These are phyloP conservation scores for Oegoconia quadripuncta DNA, from an alignment of 2,888 invertebrate genomes.

Conservation along the genomic window DNA sequence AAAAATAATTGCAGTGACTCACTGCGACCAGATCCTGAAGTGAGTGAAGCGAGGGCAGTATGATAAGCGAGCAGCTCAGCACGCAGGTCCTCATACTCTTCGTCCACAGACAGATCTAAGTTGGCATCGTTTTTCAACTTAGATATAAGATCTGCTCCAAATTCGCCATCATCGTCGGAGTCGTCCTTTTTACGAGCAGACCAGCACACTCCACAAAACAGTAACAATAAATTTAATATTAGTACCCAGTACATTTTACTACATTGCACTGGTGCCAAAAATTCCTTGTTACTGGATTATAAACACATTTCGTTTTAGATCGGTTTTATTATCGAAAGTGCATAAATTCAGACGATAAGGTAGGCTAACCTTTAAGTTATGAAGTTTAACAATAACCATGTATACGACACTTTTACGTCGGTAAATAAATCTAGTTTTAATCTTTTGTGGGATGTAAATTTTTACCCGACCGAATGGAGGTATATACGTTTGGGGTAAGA, in stretches of 20 bases:
- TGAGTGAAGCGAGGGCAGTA: constrained; percentile 42
- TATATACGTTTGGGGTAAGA: no score
- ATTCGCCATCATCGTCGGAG: constrained; percentile 22
- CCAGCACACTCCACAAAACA: constrained; percentile 13
- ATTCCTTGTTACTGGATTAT: constrained; percentile 23
- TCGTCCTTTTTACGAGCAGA: background rate
- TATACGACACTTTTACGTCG: no score
- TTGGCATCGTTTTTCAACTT: constrained; percentile 51
- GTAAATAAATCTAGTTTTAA: no score
- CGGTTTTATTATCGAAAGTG: constrained; percentile 50
- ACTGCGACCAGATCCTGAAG: constrained; percentile 1
- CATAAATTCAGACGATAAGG: constrained; percentile 57
- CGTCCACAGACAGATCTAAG: constrained; percentile 57
- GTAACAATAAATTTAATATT: constrained; percentile 34
- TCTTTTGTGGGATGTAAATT: no score
- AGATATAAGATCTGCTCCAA: constrained; percentile 37
- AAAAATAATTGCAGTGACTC: background rate
- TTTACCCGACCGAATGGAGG: no score
- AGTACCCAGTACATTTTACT: constrained; percentile 35
- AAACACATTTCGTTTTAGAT: constrained; percentile 25
- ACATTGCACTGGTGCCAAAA: constrained; percentile 24
- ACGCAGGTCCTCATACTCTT: constrained; percentile 66
- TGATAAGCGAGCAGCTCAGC: constrained; percentile 65
- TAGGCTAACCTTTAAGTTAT: constrained; percentile 17
- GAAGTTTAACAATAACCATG: constrained; percentile 38